Percentiles rank a stretch among this genome's conserved stretches.
These are phyloP conservation scores for Mola mola DNA, from an alignment of 2,113 vertebrate species.

Conservation along the genomic window DNA sequence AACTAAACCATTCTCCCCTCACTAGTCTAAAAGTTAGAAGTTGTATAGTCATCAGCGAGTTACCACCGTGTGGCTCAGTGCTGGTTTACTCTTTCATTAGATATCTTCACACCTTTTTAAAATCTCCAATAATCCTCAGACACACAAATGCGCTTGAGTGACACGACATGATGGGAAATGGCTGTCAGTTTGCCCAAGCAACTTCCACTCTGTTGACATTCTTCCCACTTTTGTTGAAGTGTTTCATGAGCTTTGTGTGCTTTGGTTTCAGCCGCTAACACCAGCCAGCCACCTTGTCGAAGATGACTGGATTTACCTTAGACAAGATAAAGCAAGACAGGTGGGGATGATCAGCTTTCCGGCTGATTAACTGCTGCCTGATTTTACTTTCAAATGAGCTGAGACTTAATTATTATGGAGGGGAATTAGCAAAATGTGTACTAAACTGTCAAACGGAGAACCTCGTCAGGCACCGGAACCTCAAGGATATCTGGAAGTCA, in stretches of 20 bases:
- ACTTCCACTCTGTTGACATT: no score
- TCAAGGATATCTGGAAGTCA: conserved; percentile 64
- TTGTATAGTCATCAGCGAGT: not conserved
- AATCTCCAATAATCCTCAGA: conserved; percentile 19
- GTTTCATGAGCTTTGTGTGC: conserved; percentile 31
- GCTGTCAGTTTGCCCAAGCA: no score
- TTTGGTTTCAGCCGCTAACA: conserved; percentile 4
- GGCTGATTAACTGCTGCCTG: conserved; percentile 36
- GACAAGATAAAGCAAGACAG: conserved; percentile 33
- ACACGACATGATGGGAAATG: not conserved
- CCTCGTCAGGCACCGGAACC: not conserved
- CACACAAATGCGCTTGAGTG: conserved; percentile 16
- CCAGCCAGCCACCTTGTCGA: conserved; percentile 19
- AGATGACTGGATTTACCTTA: conserved; percentile 45
- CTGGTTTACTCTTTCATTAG: conserved; percentile 15
- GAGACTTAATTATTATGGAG: conserved; percentile 25
- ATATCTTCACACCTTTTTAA: not conserved
- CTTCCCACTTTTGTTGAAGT: not conserved
- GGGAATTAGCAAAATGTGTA: conserved; percentile 19
- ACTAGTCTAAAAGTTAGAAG: no score
- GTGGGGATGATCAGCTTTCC: conserved; percentile 31
- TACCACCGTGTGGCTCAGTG: not conserved
- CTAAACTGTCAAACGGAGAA: conserved; percentile 20
- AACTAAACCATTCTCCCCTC: no score
- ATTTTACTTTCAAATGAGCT: conserved; percentile 54